Percentiles rank a stretch among this genome's conserved stretches.
phyloP scores from a whole-genome alignment of 2,888 invertebrate species.

The Drosophila prostipennis region DNA sequence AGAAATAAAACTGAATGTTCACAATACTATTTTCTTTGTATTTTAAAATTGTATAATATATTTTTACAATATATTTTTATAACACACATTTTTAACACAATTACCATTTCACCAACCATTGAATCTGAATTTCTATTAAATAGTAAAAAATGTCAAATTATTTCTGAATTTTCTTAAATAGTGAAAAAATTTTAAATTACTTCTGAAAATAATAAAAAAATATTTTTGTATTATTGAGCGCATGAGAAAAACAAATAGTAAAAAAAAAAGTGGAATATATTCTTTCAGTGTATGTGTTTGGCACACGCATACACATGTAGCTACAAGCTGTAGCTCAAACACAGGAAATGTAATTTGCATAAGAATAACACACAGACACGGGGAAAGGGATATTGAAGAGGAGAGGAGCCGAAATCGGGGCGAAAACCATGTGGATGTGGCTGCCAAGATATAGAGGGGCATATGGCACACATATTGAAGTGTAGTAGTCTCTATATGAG shows the following conservation, averaged over 20 bases:
- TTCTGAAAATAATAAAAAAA: too few relatives aligned
- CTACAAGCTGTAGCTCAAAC: constrained; percentile 79
- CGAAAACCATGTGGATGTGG: constrained; percentile 31
- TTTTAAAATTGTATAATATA: too few relatives aligned
- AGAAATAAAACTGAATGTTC: not conserved
- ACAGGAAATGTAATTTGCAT: constrained; percentile 79
- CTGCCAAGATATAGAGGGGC: constrained; percentile 51
- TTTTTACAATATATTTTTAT: too few relatives aligned
- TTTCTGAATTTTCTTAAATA: too few relatives aligned
- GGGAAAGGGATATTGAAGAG: constrained; percentile 26
- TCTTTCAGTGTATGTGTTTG: constrained; percentile 24
- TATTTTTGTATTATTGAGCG: too few relatives aligned
- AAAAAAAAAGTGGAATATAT: too few relatives aligned
- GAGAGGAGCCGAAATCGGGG: constrained; percentile 4
- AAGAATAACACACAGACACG: constrained; percentile 65
- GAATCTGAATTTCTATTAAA: too few relatives aligned
- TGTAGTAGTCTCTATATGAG: constrained; percentile 50
- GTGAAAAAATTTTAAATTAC: too few relatives aligned
- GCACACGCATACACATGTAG: constrained; percentile 62
- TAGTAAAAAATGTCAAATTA: too few relatives aligned
- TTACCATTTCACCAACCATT: not conserved
- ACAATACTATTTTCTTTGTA: too few relatives aligned
- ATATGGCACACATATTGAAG: constrained; percentile 77
- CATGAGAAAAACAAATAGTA: too few relatives aligned
- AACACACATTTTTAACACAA: not conserved